Percentiles rank a stretch among this genome's conserved stretches.
phyloP scores from a whole-genome alignment of 2,113 vertebrate genomes.

The Pachycephala philippinensis region DNA sequence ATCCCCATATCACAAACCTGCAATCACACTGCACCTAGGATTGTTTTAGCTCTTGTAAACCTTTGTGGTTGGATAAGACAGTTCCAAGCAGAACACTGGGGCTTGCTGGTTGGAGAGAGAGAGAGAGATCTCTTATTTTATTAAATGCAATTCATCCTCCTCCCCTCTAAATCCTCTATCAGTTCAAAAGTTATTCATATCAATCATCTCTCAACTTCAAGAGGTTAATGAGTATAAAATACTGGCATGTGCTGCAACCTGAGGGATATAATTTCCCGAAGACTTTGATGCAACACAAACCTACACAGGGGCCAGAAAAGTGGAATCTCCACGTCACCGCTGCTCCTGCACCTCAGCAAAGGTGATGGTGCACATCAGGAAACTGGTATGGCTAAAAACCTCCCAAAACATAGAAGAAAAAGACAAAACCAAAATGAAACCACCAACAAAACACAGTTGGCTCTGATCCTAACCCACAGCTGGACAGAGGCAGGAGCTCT shows the following conservation, averaged over 20 bases:
- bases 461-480: background rate
- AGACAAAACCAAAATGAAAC: background rate
- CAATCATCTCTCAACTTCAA: background rate
- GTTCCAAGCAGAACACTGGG: background rate
- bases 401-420: background rate
- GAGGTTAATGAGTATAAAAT: background rate
- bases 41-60: background rate
- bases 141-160: background rate
- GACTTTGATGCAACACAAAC: background rate
- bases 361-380: background rate
- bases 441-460: background rate
- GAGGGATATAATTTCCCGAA: background rate
- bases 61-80: rapidly evolving
- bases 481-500: background rate
- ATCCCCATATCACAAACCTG: background rate
- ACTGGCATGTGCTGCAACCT: background rate
- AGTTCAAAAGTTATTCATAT: background rate
- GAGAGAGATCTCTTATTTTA: background rate
- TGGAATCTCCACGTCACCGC: background rate
- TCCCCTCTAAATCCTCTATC: background rate
- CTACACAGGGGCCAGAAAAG: background rate
- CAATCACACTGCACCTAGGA: background rate
- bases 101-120: background rate
- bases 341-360: background rate
- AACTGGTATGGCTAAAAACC: rapidly evolving